Evolutionary conservation across 2,797 vertebrate species (phyloP), one percentile per base, ranked within the genome.

Genomic region (Gephyroberyx darwinii): DNA sequence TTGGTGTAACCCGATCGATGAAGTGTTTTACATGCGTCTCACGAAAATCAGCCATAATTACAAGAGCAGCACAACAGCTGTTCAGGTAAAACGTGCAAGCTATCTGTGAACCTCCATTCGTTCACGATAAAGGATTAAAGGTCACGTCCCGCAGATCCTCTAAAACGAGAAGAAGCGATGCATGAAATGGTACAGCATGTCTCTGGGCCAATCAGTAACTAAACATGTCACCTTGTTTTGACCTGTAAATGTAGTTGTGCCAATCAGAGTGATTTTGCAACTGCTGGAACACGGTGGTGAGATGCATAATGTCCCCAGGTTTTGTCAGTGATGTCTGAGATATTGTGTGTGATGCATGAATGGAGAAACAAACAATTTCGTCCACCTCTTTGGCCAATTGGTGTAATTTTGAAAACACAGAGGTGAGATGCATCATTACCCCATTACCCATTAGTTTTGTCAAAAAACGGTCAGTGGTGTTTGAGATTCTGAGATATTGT

Each of bases 41-140:
- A 69, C 30, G 63, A 65, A 79, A 83, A 83, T 79, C 80, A 48
- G 85, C 84, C 69, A 55, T 35, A 75, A 79, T 81, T 80, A 77
- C 70, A 84, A 64, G 51, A 43, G 39, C 50, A 70, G 74, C 35
- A 69, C 47, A 74, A 35, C 59, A 79, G 70, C 65, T 75, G 52
- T 63, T 48, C 31, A 31, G 45, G 39, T 51, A 61, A 68, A 68
- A 69, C 78, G 53, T 69, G 65, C 4, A 5, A 14, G 45, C 56
- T 74, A 52, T 50, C 55, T 64, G 37, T 45, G 0, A 51, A 45
- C 48, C 55, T 20, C 14, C 64, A 68, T 63, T 17, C 39, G 1
- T 5, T 73, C 59, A 39, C 33, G 51, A 54, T 31, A 48, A 55
- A 2, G 53, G 10, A 69, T n/a, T 14, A n/a, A 39, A 39, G 26